phyloP scores from a whole-genome alignment of 2,888 invertebrate genomes.

The Bruchidius siliquastri region DNA sequence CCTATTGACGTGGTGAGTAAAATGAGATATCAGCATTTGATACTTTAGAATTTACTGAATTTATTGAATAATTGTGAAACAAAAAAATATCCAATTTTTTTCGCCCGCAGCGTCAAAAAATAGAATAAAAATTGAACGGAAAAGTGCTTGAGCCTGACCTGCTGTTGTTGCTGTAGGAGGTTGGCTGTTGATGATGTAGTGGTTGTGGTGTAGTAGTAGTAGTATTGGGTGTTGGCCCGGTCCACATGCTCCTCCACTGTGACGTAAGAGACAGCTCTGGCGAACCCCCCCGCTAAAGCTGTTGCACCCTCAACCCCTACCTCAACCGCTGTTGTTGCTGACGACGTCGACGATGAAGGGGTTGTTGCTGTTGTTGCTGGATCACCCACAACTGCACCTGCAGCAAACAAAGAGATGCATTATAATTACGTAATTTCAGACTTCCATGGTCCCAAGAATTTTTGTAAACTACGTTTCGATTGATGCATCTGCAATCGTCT shows the following conservation, averaged over 20 bases:
- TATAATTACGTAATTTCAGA: too few species aligned
- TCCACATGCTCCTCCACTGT: conserved; percentile 50
- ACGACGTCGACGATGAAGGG: neutral
- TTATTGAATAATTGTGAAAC: too few species aligned
- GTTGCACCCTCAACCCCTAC: neutral
- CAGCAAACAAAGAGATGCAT: neutral
- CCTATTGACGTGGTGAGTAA: too few species aligned
- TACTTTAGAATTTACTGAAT: too few species aligned
- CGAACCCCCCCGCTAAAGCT: conserved; percentile 36
- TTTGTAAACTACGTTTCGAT: too few species aligned
- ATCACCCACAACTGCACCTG: neutral
- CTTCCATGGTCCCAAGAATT: too few species aligned
- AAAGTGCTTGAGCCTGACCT: too few species aligned
- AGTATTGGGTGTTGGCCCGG: conserved; percentile 29
- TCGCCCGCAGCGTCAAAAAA: too few species aligned
- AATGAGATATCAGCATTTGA: too few species aligned
- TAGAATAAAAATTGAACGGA: too few species aligned
- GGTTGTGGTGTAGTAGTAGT: neutral
- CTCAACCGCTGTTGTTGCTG: neutral
- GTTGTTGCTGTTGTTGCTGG: neutral
- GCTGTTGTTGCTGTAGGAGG: conserved; percentile 13
- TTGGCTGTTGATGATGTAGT: neutral
- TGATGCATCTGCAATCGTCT: too few species aligned
- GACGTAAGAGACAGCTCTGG: conserved; percentile 40
- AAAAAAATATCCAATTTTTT: too few species aligned